Evolutionary conservation across 2,888 invertebrate species (phyloP).

Genomic region (Trisateles emortualis): DNA sequence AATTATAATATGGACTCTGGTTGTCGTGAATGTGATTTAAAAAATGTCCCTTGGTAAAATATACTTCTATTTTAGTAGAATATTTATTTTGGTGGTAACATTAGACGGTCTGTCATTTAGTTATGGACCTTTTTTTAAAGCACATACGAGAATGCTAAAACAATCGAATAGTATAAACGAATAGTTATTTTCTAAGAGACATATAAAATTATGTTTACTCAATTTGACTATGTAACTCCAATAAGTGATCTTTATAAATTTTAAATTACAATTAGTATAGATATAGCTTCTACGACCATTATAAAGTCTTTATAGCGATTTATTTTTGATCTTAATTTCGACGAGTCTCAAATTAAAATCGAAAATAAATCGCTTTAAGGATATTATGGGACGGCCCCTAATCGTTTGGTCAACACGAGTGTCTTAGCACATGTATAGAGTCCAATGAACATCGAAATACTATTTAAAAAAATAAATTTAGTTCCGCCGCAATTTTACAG

Average conservation of each 20-base stretch:
- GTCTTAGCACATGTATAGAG: slow-evolving; percentile 35
- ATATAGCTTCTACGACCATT: slow-evolving; percentile 38
- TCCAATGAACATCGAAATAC: slow-evolving; percentile 39
- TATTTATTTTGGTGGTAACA: slow-evolving; percentile 1
- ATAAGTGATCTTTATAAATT: slow-evolving; percentile 7
- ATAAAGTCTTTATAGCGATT: too few species aligned
- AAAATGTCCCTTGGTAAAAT: slow-evolving; percentile 8
- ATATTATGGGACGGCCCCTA: too few species aligned
- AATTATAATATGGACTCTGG: slow-evolving; percentile 50
- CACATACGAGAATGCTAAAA: slow-evolving; percentile 29
- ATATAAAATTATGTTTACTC: slow-evolving; percentile 29
- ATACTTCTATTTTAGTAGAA: slow-evolving; percentile 20
- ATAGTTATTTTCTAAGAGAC: slow-evolving; percentile 29
- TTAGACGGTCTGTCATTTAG: too few species aligned
- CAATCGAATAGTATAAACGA: slow-evolving; percentile 32
- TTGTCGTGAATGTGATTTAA: slow-evolving; percentile 25
- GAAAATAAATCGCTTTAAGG: too few species aligned
- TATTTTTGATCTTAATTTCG: too few species aligned
- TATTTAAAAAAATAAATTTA: slow-evolving; percentile 74
- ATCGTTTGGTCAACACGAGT: slow-evolving; percentile 33
- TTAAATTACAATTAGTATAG: slow-evolving; percentile 33
- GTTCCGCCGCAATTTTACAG: slow-evolving; percentile 63
- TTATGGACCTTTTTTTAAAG: slow-evolving; percentile 16
- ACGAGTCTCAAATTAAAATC: too few species aligned
- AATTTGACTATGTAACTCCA: slow-evolving; percentile 9